Percentiles rank a stretch among this genome's conserved stretches.
These are phyloP conservation scores for Drosophila dives DNA, from an alignment of 2,888 invertebrate genomes.

Conservation along the genomic window DNA sequence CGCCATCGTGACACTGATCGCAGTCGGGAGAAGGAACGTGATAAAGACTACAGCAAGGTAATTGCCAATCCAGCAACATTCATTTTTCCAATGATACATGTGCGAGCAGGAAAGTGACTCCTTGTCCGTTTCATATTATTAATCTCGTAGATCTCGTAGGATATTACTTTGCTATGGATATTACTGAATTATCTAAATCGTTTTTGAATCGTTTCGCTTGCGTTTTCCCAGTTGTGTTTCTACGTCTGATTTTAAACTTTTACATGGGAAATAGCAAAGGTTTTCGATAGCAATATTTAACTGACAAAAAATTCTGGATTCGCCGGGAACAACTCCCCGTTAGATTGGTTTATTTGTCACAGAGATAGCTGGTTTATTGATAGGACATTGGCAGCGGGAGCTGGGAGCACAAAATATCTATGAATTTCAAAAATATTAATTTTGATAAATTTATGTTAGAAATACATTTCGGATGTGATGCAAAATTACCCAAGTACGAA, in stretches of 20 bases:
- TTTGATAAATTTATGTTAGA: neutral
- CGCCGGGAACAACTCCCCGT: neutral
- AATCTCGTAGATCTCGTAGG: no score
- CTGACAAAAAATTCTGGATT: neutral
- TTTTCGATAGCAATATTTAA: neutral
- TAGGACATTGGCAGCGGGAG: neutral
- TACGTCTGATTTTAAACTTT: neutral
- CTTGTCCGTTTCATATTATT: neutral
- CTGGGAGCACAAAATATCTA: neutral
- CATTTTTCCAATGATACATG: neutral
- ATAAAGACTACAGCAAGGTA: conserved; percentile 62
- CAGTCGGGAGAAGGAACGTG: conserved; percentile 51
- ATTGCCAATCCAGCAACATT: neutral
- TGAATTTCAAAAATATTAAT: neutral
- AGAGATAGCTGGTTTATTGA: neutral
- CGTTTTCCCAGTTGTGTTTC: neutral
- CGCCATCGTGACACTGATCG: conserved; percentile 51
- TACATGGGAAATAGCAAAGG: neutral
- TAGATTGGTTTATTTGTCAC: neutral
- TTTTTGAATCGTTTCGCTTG: neutral
- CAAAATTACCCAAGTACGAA: no score
- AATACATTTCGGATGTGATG: no score
- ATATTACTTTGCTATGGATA: neutral
- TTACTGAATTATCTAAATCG: neutral
- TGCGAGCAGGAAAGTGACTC: neutral